Evolutionary conservation across 2,888 invertebrate genomes (phyloP).

Genomic region (Carpatolechia fugitivella): DNA sequence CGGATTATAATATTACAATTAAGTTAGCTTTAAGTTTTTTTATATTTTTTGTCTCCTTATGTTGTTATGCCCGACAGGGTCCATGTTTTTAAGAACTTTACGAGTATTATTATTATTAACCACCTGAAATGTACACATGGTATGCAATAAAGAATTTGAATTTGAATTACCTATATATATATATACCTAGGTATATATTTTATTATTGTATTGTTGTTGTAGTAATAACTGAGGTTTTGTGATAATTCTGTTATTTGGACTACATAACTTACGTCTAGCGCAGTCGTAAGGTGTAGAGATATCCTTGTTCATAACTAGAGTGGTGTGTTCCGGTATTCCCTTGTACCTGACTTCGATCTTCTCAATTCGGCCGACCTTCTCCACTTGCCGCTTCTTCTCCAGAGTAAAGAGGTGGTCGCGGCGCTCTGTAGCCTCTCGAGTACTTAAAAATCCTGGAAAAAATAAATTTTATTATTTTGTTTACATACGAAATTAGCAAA

Average conservation of each 20-base stretch:
- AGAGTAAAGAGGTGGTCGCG: slow-evolving; percentile 86
- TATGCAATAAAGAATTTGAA: too few relatives aligned
- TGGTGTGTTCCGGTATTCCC: slow-evolving; percentile 85
- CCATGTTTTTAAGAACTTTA: too few relatives aligned
- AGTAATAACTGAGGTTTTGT: too few relatives aligned
- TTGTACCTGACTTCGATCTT: slow-evolving; percentile 93
- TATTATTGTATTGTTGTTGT: too few relatives aligned
- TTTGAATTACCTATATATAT: too few relatives aligned
- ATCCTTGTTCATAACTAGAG: slow-evolving; percentile 92
- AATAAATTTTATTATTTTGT: background rate
- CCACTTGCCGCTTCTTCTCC: slow-evolving; percentile 87
- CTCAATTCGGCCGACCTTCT: slow-evolving; percentile 89
- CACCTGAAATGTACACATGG: too few relatives aligned
- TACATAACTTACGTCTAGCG: slow-evolving; percentile 85
- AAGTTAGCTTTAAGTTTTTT: too few relatives aligned
- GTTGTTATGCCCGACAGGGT: too few relatives aligned
- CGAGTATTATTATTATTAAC: too few relatives aligned
- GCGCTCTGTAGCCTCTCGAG: slow-evolving; percentile 72
- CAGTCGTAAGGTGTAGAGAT: slow-evolving; percentile 96
- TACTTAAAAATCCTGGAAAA: slow-evolving; percentile 70
- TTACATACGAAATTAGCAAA: background rate
- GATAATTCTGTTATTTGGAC: background rate
- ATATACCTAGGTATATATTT: too few relatives aligned
- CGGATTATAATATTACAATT: too few relatives aligned
- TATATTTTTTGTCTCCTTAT: too few relatives aligned